Conservation (phyloP, 2,888 invertebrate species). For the Meganola albula region DNA sequence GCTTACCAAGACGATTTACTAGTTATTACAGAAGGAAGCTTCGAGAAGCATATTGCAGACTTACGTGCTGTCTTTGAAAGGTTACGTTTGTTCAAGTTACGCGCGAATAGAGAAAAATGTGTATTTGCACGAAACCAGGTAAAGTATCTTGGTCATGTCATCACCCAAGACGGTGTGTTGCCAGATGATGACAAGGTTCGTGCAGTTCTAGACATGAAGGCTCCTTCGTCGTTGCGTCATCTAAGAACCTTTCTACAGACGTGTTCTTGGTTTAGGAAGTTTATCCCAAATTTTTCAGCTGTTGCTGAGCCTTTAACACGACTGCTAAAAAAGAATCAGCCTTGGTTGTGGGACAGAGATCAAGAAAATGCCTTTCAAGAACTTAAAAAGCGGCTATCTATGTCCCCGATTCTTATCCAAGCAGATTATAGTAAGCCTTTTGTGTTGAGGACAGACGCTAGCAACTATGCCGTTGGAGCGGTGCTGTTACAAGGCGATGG, state of each 20-base stretch:
- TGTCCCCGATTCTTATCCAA: too few species aligned
- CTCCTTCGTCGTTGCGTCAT: conserved; percentile 20
- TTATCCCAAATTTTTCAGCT: conserved; percentile 2
- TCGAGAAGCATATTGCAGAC: conserved; percentile 5
- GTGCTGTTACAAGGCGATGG: not conserved
- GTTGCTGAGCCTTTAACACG: conserved; percentile 3
- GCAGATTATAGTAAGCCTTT: too few species aligned
- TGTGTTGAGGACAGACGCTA: too few species aligned
- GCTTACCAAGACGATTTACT: conserved; percentile 33
- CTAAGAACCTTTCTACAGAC: conserved; percentile 31
- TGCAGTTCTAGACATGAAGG: conserved; percentile 8
- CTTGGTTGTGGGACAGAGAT: not conserved
- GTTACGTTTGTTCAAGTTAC: not conserved
- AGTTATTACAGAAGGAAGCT: conserved; percentile 15
- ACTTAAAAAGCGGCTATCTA: not conserved
- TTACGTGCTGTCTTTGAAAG: not conserved
- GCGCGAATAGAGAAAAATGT: conserved; percentile 2
- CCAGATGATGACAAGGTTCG: not conserved
- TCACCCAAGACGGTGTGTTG: too few species aligned
- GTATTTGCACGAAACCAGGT: too few species aligned
- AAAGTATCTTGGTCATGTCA: too few species aligned
- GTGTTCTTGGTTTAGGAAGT: conserved; percentile 19
- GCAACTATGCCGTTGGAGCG: conserved; percentile 1
- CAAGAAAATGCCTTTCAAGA: not conserved
- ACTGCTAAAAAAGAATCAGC: not conserved